phyloP scores from a whole-genome alignment of 1,140 invertebrate genomes.

The Eulimnadia texana region DNA sequence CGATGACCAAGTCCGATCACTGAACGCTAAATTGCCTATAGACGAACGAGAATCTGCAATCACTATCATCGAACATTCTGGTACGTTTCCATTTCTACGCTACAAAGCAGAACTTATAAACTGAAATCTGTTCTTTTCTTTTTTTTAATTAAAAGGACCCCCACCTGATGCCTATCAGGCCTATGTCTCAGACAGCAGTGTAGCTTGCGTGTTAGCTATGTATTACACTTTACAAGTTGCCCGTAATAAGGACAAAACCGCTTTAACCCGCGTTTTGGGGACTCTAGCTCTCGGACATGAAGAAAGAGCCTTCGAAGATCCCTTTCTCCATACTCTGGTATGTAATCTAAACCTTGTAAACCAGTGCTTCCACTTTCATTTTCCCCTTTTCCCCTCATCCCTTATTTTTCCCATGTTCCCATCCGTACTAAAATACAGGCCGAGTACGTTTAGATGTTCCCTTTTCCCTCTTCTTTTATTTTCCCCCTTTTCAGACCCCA shows the following conservation, averaged over 20 bases:
- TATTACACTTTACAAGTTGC: conserved; percentile 72
- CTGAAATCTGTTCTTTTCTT: too few relatives aligned
- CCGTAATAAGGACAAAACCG: conserved; percentile 63
- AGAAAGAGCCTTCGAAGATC: conserved; percentile 85
- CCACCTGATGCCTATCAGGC: conserved; percentile 83
- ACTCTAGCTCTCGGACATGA: conserved; percentile 79
- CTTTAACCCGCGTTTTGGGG: conserved; percentile 70
- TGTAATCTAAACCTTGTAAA: too few relatives aligned
- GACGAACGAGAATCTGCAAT: conserved; percentile 85
- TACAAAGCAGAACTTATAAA: too few relatives aligned
- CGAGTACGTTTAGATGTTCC: too few relatives aligned
- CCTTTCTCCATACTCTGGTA: conserved; percentile 79
- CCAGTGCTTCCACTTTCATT: too few relatives aligned
- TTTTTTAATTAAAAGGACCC: too few relatives aligned
- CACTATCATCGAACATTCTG: conserved; percentile 82
- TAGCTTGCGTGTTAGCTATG: conserved; percentile 84
- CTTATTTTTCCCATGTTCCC: too few relatives aligned
- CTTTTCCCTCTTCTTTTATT: too few relatives aligned
- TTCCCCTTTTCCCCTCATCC: too few relatives aligned
- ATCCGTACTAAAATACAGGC: too few relatives aligned
- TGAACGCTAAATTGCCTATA: conserved; percentile 76
- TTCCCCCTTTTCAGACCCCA: too few relatives aligned
- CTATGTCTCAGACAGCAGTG: conserved; percentile 73
- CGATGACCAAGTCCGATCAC: conserved; percentile 80
- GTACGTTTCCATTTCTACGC: too few relatives aligned